Base-by-base conservation (phyloP, 2,113 vertebrate genomes). In the Prietella phreatophila region DNA sequence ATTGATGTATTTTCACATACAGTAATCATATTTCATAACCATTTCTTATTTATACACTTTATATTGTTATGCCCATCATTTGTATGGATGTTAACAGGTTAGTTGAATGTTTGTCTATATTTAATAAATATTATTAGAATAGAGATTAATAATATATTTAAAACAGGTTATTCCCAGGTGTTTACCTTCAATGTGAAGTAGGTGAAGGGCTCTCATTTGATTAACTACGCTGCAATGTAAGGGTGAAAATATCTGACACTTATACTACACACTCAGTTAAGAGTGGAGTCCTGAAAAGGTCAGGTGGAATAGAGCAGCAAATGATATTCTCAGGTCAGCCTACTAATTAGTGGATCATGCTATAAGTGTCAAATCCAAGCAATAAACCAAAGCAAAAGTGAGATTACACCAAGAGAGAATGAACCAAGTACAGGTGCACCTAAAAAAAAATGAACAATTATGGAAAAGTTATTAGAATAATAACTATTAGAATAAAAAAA, bases 231-330 rank as follows among this genome's bases (percentile, higher is more conserved):
- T 61, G 39, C 9, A 65, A 56, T 47, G 42, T 56, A 33, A 25
- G n/a, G 14, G 6, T 85, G 65, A 50, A 82, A 88, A 85, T 76
- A 69, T 78, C 61, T 47, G 63, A 67, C 69, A 63, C 85, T 88
- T 88, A 85, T 83, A 76, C 42, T 82, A 65, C 83, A 53, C 86
- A 78, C 83, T 89, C 84, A 88, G 86, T 88, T 87, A 89, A 87
- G n/a, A 85, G 76, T 27, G 36, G 17, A 47, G 84, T 60, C 63
- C 25, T 80, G 42, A 50, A 89, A 90, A 89, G 85, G 87, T 87
- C 85, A 90, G 6, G 63, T 75, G 82, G 27, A 90, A 89, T 89
- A 85, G 85, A 86, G 83, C 39, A 82, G 67, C 55, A 76, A 67
- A 85, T 89, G 30, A 86, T 86, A 61, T 85, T 82, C 55, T 65